These are phyloP conservation scores for Cataglyphis altisquamis DNA, from an alignment of 2,888 invertebrate species.

Conservation along the genomic window DNA sequence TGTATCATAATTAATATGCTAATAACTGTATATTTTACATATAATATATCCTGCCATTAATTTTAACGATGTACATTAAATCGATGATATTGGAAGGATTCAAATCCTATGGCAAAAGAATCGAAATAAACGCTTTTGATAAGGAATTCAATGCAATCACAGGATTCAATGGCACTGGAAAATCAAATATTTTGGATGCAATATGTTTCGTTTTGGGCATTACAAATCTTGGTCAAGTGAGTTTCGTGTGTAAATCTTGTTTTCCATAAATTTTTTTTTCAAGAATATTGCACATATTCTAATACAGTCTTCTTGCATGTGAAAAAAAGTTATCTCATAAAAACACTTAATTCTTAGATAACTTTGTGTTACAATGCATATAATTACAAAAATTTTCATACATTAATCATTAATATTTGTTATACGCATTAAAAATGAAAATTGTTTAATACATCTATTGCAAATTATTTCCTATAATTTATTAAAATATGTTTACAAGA, in stretches of 20 bases:
- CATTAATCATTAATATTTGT: neutral
- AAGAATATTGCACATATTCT: neutral
- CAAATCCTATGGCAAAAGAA: constrained; percentile 98
- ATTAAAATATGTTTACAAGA: neutral
- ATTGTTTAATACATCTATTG: neutral
- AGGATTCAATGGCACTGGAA: constrained; percentile 98
- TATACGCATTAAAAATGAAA: neutral
- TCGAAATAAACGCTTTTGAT: constrained; percentile 97
- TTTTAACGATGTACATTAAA: constrained; percentile 93
- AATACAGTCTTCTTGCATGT: constrained; percentile 23
- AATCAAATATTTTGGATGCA: constrained; percentile 98
- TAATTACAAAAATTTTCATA: neutral
- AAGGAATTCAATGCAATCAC: constrained; percentile 99
- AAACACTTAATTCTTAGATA: neutral
- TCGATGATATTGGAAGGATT: constrained; percentile 98
- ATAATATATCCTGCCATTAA: neutral
- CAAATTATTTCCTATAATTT: neutral
- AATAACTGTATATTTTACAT: neutral
- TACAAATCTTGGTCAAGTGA: constrained; percentile 95
- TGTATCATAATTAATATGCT: neutral
- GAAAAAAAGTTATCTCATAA: neutral
- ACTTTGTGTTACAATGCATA: neutral
- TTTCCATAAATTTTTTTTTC: neutral
- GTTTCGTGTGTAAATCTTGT: constrained; percentile 74
- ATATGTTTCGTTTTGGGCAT: constrained; percentile 99